These are phyloP conservation scores for Erpobdella octoculata DNA, from an alignment of 2,888 invertebrate genomes.

Conservation along the genomic window DNA sequence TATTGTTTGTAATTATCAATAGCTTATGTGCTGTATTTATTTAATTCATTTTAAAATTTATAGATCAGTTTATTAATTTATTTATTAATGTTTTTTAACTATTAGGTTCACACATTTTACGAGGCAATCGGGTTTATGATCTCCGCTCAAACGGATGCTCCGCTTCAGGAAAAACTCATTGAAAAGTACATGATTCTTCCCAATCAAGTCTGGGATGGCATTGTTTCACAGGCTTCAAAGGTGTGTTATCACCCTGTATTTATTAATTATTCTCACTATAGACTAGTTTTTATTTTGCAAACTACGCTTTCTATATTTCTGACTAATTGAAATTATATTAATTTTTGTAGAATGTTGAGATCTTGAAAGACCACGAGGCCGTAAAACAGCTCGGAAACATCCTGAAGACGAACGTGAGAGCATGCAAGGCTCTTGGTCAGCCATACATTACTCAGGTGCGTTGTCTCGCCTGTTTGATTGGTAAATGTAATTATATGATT, in stretches of 20 bases:
- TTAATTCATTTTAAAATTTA: too few relatives aligned
- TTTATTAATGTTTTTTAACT: too few relatives aligned
- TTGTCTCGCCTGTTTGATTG: too few relatives aligned
- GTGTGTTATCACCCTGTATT: constrained; percentile 48
- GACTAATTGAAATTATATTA: background rate
- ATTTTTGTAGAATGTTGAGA: constrained; percentile 71
- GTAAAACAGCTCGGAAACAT: constrained; percentile 95
- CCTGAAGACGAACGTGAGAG: constrained; percentile 94
- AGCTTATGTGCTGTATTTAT: too few relatives aligned
- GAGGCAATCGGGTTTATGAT: constrained; percentile 99
- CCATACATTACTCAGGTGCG: constrained; percentile 76
- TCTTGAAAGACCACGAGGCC: constrained; percentile 87
- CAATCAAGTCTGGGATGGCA: constrained; percentile 95
- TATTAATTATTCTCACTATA: background rate
- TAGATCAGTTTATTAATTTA: background rate
- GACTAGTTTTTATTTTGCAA: background rate
- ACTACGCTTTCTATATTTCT: background rate
- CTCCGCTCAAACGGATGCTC: constrained; percentile 81
- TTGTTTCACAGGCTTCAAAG: constrained; percentile 88
- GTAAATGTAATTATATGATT: background rate
- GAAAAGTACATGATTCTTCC: constrained; percentile 95
- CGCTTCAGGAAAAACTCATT: constrained; percentile 83
- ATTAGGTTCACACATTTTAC: constrained; percentile 82
- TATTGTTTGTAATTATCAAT: too few relatives aligned
- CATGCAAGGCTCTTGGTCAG: constrained; percentile 95